Conservation (phyloP, 2,888 invertebrate genomes). For the Empis livida region DNA sequence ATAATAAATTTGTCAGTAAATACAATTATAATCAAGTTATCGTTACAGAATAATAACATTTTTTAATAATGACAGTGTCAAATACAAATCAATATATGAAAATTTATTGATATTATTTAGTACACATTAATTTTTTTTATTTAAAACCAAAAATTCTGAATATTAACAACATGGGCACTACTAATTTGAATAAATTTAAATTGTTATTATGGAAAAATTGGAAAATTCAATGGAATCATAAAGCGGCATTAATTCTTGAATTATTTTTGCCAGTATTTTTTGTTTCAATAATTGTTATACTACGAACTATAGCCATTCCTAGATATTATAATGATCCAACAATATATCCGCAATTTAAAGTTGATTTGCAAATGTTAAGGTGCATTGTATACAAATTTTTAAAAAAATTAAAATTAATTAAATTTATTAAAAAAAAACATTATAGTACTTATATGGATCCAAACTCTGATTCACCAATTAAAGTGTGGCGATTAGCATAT, state of each 20-base stretch:
- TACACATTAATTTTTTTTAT: too few species aligned
- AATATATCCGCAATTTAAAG: conserved; percentile 19
- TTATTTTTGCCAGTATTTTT: conserved; percentile 49
- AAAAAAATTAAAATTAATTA: not conserved
- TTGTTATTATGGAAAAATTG: conserved; percentile 69
- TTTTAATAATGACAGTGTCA: too few species aligned
- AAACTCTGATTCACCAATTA: not conserved
- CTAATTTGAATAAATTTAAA: conserved; percentile 38
- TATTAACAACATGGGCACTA: conserved; percentile 3
- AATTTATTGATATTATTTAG: too few species aligned
- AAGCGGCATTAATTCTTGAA: conserved; percentile 49
- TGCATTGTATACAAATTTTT: not conserved
- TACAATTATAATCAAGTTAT: too few species aligned
- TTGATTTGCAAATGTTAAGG: conserved; percentile 38
- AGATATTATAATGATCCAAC: conserved; percentile 18
- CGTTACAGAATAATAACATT: too few species aligned
- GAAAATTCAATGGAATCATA: conserved; percentile 56
- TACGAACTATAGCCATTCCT: conserved; percentile 50
- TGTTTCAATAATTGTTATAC: conserved; percentile 47
- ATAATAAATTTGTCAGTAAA: too few species aligned
- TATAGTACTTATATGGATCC: not conserved
- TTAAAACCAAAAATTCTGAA: too few species aligned
- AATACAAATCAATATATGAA: too few species aligned
- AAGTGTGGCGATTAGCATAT: conserved; percentile 7
- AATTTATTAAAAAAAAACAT: not conserved